Evolutionary conservation across 2,888 invertebrate genomes (phyloP), one percentile per base, ranked within the genome.

Genomic region (Andrena praecox): DNA sequence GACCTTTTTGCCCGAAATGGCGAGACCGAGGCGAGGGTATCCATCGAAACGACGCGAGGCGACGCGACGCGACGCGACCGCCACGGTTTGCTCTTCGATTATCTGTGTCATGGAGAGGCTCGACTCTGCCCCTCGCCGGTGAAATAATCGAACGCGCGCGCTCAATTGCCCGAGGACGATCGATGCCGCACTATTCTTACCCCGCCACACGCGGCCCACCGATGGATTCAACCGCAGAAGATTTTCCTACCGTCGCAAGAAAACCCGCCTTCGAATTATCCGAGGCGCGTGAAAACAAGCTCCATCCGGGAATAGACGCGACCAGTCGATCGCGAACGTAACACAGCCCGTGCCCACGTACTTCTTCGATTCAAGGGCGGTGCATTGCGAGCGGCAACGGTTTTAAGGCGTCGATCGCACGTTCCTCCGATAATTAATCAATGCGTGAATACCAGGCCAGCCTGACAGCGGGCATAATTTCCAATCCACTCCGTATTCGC

Each of bases 1-100:
- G 89, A 88, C 90, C 91, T 91, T 90, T 90, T 91, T 84, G 90
- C 91, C 92, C 91, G 89, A 91, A 91, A 91, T 91, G 91, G 91
- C 85, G 86, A 85, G 88, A 87, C 74, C 85, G 85, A 87, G 77
- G 75, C 85, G 85, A 87, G 77, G 75, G 66, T 86, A 85, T 71
- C 87, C 86, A 78, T 85, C 85, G 85, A 80, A 52, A 52, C 52
- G 52, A 80, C 42, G 42, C 42, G 42, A 42, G 42, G 42, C 42
- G 42, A 42, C 42, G n/a, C n/a, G n/a, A n/a, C n/a, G n/a, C n/a
- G n/a, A n/a, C n/a, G 42, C 42, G 42, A 42, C 42, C 42, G 74
- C 84, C 84, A 82, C 77, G 79, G 60, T 62, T 83, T 62, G 20
- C 75, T 79, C 75, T 76, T 82, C 75, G 75, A 83, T 80, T 87